A percentile compares a stretch with the other conserved stretches of the same genome.
These are phyloP conservation scores for Crotalus horridus DNA, from an alignment of 2,113 vertebrate genomes.

Conservation along the genomic window DNA sequence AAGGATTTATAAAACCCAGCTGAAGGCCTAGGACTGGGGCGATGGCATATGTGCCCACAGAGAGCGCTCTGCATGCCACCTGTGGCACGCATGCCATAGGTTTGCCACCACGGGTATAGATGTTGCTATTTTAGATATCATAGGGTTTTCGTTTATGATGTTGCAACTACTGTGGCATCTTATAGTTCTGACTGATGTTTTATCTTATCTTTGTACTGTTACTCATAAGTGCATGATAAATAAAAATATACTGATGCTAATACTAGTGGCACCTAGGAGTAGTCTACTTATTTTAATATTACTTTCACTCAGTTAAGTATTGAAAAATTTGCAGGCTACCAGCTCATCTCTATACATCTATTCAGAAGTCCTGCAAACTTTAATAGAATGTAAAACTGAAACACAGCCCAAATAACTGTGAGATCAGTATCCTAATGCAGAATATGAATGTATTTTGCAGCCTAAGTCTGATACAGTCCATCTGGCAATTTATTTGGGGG, in stretches of 20 bases:
- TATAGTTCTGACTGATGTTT: neutral
- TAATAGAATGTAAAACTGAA: neutral
- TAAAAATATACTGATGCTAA: neutral
- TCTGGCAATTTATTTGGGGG: neutral
- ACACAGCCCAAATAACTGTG: neutral
- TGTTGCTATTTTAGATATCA: neutral
- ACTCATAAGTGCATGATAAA: neutral
- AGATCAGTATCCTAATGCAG: neutral
- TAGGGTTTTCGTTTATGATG: neutral
- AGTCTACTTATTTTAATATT: neutral
- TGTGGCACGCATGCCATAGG: too few species aligned
- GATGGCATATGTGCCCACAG: too few species aligned
- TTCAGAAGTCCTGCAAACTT: neutral
- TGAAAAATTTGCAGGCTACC: neutral
- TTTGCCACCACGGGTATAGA: neutral
- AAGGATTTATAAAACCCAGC: too few species aligned
- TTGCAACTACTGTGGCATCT: neutral
- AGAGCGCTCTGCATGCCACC: too few species aligned
- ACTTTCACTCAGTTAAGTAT: neutral
- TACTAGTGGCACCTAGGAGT: neutral
- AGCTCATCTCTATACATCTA: neutral
- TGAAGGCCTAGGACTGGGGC: too few species aligned
- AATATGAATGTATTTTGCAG: neutral
- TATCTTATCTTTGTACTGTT: neutral
- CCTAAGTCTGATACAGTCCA: neutral